Evolutionary conservation across 2,888 invertebrate genomes (phyloP), one percentile per base, ranked within the genome.

Genomic region (Melanostoma scalare): DNA sequence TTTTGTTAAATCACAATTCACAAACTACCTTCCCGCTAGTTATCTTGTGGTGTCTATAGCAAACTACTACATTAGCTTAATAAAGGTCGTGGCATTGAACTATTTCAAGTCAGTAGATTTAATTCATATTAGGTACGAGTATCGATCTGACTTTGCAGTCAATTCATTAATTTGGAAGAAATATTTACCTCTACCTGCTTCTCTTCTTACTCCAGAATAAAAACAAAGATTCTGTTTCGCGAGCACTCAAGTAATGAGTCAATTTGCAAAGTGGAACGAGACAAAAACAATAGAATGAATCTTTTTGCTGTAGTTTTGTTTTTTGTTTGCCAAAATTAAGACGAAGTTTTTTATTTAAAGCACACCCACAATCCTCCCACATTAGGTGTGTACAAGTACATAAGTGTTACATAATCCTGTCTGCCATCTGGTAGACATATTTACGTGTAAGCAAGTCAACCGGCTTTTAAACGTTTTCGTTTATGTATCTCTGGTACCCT

Each of bases 71-170:
- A 56, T 44, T 1, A 31, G 40, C 40, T 30, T 42, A 44, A 9
- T 55, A 61, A 56, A 69, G 68, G 68, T 69, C 63, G 6, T 56
- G 61, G n/a, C 74, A 74, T 74, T 79, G 79, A 74, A 44, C 55
- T 52, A 67, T 67, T 53, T 53, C 48, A 46, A 78, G 48, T 46
- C 53, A 67, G 40, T 46, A 38, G 56, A 20, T 44, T 48, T 9
- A 20, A 33, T 56, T 48, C 35, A 63, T 9, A 69, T 20, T 20
- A 20, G 20, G 20, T 20, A 20, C 20, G 1, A 20, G 20, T 61
- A 61, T 71, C 31, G 55, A 69, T 76, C 46, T 63, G n/a, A 63
- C 35, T 63, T 31, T 55, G 30, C 42, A 52, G 33, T 33, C 53
- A 63, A 53, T 53, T 33, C 50, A 36, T 63, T 63, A 50, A 38